Percentiles rank a stretch among this genome's conserved stretches.
Evolutionary conservation across 1,140 invertebrate genomes (phyloP).

Genomic region (Cotesia chilonis): DNA sequence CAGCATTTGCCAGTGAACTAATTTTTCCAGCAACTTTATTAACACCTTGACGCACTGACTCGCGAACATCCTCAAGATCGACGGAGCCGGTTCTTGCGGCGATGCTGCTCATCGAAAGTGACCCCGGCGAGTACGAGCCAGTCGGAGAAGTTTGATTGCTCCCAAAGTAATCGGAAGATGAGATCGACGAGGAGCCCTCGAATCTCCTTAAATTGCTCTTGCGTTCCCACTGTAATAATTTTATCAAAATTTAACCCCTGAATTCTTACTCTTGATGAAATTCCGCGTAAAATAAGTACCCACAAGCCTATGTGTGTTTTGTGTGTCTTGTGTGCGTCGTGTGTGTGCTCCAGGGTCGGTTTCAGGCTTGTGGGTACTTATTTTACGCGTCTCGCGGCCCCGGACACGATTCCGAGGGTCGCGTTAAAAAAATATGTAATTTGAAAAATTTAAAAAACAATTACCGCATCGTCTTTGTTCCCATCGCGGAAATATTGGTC

Average conservation of each 20-base stretch:
- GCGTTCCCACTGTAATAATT: conserved; percentile 68
- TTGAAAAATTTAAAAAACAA: conserved; percentile 43
- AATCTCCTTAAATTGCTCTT: conserved; percentile 78
- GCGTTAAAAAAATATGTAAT: not conserved
- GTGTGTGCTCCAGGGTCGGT: too few relatives aligned
- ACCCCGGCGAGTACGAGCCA: conserved; percentile 48
- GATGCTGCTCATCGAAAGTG: conserved; percentile 52
- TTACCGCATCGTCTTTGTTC: conserved; percentile 71
- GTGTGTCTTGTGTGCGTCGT: too few relatives aligned
- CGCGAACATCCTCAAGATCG: conserved; percentile 93
- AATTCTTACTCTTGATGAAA: conserved; percentile 2
- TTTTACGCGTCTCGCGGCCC: too few relatives aligned
- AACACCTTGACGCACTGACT: conserved; percentile 95
- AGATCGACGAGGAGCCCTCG: conserved; percentile 92
- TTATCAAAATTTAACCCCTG: conserved; percentile 26
- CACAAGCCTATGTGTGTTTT: too few relatives aligned
- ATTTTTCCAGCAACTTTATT: conserved; percentile 95
- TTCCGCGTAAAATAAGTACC: not conserved
- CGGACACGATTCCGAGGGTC: too few relatives aligned
- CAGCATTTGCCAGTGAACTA: conserved; percentile 91
- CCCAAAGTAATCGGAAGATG: conserved; percentile 95
- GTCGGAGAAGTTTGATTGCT: conserved; percentile 58
- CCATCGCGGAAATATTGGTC: conserved; percentile 92
- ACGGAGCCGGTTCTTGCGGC: conserved; percentile 53
- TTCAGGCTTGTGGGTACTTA: too few relatives aligned